Evolutionary conservation across 2,888 invertebrate genomes (phyloP).

Genomic region (Onchidella celtica): DNA sequence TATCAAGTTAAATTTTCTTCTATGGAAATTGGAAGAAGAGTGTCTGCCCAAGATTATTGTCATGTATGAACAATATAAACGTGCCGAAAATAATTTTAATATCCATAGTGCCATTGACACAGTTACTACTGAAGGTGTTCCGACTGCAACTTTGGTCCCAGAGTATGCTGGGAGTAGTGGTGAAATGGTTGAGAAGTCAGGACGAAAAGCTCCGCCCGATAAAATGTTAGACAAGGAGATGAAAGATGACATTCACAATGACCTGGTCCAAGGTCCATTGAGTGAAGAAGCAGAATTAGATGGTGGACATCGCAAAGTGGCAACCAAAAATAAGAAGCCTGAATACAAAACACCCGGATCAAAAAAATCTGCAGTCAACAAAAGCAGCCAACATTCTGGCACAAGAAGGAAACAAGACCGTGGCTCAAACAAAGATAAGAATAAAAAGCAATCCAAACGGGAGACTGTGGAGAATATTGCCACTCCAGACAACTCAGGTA

Average conservation of each 20-base stretch:
- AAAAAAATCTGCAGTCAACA: not conserved
- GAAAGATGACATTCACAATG: not conserved
- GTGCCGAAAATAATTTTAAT: conserved; percentile 1
- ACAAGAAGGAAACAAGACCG: not conserved
- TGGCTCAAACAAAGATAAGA: not conserved
- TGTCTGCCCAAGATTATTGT: conserved; percentile 45
- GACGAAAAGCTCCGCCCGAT: not conserved
- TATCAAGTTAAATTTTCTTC: conserved; percentile 42
- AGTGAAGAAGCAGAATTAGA: not conserved
- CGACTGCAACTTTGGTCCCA: conserved; percentile 5
- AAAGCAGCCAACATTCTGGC: not conserved
- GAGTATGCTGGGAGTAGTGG: conserved; percentile 4
- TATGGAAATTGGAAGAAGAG: conserved; percentile 43
- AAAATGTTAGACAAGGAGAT: not conserved
- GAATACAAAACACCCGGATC: not conserved
- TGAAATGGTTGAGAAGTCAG: not conserved
- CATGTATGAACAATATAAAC: conserved; percentile 44
- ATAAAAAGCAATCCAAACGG: not conserved
- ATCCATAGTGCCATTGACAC: conserved; percentile 1
- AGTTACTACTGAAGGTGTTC: not conserved
- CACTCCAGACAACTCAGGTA: not conserved
- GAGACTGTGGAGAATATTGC: not conserved
- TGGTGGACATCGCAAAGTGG: no score
- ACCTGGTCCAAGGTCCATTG: not conserved
- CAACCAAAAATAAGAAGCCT: not conserved